Evolutionary conservation across 2,888 invertebrate genomes (phyloP).

Genomic region (Cataglyphis cursor): DNA sequence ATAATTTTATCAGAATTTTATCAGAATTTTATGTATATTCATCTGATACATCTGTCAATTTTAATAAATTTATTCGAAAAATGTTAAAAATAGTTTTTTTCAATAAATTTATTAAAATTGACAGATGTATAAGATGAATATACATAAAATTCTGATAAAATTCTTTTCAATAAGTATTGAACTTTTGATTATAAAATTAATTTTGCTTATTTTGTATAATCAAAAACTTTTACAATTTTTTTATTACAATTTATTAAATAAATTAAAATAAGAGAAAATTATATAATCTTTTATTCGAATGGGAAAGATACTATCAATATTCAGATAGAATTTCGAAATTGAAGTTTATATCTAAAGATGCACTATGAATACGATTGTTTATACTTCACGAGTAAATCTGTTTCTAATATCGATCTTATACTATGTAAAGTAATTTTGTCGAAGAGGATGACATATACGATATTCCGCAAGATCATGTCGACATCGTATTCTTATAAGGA

Average conservation of each 20-base stretch:
- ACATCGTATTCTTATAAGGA: slow-evolving; percentile 15
- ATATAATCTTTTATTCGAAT: not conserved
- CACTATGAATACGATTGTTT: not conserved
- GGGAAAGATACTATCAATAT: not conserved
- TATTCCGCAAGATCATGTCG: not conserved
- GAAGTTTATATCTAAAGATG: not conserved
- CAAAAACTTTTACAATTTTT: not conserved
- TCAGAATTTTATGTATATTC: not conserved
- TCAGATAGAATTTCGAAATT: not conserved
- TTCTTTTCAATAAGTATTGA: not conserved
- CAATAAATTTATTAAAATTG: not conserved
- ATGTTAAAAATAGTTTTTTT: slow-evolving; percentile 13
- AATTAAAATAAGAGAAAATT: slow-evolving; percentile 1
- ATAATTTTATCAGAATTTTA: not conserved
- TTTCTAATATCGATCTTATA: not conserved
- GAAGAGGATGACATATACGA: not conserved
- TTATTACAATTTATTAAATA: slow-evolving; percentile 3
- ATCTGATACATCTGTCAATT: not conserved
- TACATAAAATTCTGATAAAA: not conserved
- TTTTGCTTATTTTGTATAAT: not conserved
- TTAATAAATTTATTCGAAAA: not conserved
- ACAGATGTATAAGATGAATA: not conserved
- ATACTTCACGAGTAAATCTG: not conserved
- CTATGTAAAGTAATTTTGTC: not conserved
- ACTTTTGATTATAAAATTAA: not conserved